Evolutionary conservation across 2,888 invertebrate genomes (phyloP).

Genomic region (Marronus borbonicus): DNA sequence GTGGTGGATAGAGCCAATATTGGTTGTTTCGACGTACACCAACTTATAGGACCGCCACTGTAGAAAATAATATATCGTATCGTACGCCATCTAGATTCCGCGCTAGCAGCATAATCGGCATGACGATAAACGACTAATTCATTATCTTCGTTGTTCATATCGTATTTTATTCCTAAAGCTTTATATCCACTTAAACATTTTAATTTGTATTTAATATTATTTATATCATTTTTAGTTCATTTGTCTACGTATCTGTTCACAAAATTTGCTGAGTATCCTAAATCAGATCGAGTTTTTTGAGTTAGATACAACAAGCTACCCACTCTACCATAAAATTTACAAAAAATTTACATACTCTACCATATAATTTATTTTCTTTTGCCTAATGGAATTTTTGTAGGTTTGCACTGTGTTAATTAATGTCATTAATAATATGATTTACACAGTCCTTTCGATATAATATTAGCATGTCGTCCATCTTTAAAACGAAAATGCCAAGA

Average conservation of each 20-base stretch:
- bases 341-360: no score
- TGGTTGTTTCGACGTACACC: constrained; percentile 31
- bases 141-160: background rate
- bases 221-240: no score
- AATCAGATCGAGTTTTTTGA: no score
- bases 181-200: background rate
- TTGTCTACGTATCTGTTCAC: no score
- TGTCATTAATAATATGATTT: background rate
- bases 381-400: background rate
- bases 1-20: constrained; percentile 50
- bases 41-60: constrained; percentile 30
- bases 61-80: constrained; percentile 41
- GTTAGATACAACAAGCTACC: no score
- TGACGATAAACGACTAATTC: constrained; percentile 20
- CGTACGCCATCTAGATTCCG: constrained; percentile 50
- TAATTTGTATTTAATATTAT: no score
- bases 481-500: background rate
- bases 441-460: background rate
- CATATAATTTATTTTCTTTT: background rate
- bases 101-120: constrained; percentile 30
- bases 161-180: background rate
- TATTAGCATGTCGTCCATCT: background rate
- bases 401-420: background rate
- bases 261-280: no score
- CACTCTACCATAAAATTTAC: no score